A percentile compares a stretch with the other conserved stretches of the same genome.
Conservation (phyloP, 2,888 invertebrate species). For the Amphiduros pacificus region DNA sequence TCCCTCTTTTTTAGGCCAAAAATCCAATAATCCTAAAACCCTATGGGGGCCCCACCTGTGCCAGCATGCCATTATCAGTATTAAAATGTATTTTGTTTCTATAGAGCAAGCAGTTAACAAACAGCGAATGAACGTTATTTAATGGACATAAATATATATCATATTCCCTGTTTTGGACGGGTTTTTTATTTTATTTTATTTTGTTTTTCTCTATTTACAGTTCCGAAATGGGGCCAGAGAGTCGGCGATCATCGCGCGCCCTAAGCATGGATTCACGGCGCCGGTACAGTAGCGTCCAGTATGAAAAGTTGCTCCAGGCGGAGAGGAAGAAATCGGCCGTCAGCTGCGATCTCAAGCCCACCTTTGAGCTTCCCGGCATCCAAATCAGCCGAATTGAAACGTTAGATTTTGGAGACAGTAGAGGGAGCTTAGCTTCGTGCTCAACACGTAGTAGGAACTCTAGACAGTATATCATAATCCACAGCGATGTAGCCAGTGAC, state of each 20-base stretch:
- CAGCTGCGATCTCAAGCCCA: conserved; percentile 9
- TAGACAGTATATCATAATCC: conserved; percentile 16
- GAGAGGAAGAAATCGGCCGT: conserved; percentile 15
- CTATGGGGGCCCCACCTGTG: too few relatives aligned
- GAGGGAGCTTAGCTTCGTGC: conserved; percentile 16
- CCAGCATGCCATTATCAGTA: too few relatives aligned
- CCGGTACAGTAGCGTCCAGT: conserved; percentile 21
- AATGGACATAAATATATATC: too few relatives aligned
- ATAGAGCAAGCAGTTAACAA: too few relatives aligned
- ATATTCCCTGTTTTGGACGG: too few relatives aligned
- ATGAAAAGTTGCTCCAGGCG: conserved; percentile 13
- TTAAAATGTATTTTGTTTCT: too few relatives aligned
- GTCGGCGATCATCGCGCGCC: conserved; percentile 22
- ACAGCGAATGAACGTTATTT: too few relatives aligned
- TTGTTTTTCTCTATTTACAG: conserved; percentile 7
- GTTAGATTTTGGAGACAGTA: conserved; percentile 26
- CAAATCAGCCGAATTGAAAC: conserved; percentile 35
- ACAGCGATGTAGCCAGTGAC: conserved; percentile 31
- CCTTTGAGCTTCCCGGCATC: conserved; percentile 30
- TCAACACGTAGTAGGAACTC: conserved; percentile 15
- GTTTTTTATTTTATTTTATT: too few relatives aligned
- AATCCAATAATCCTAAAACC: too few relatives aligned
- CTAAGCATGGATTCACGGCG: conserved; percentile 21
- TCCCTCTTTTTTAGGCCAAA: too few relatives aligned
- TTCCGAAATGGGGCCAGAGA: conserved; percentile 21